These are phyloP conservation scores for Syrrhaptes paradoxus DNA, from an alignment of 2,113 vertebrate genomes.

Conservation along the genomic window DNA sequence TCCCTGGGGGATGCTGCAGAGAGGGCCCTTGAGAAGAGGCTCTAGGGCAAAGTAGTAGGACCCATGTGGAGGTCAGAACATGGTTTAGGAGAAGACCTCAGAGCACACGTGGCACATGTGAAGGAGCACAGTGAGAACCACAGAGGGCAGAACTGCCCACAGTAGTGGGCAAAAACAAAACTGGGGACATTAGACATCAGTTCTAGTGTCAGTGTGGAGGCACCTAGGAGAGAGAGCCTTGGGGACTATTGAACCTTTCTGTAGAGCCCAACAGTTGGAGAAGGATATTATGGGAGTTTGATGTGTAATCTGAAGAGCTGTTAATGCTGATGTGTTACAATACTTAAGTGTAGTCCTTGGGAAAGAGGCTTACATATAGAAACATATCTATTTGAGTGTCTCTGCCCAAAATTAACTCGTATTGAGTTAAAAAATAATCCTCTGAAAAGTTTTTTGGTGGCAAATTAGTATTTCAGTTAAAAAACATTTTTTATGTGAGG, in stretches of 20 bases:
- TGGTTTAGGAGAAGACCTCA: background rate
- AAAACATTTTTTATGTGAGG: background rate
- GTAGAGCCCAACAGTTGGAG: background rate
- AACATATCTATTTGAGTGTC: background rate
- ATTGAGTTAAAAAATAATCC: background rate
- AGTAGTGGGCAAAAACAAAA: background rate
- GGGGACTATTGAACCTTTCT: background rate
- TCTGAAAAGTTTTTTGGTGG: background rate
- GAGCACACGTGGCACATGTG: background rate
- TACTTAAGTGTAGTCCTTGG: background rate
- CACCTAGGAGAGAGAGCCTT: background rate
- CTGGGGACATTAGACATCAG: rapidly evolving
- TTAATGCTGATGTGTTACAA: background rate
- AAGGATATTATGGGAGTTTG: background rate
- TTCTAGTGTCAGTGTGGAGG: background rate
- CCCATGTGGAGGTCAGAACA: background rate
- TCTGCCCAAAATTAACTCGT: background rate
- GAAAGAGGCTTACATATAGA: background rate
- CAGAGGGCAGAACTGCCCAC: background rate
- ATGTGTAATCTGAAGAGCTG: background rate
- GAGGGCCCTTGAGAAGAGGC: background rate
- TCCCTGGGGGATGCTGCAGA: background rate
- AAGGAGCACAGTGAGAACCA: background rate
- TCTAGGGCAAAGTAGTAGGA: background rate
- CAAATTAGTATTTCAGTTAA: background rate